Percentiles rank a stretch among this genome's conserved stretches.
phyloP scores from a whole-genome alignment of 2,113 vertebrate genomes.

The Hemichromis elongatus region DNA sequence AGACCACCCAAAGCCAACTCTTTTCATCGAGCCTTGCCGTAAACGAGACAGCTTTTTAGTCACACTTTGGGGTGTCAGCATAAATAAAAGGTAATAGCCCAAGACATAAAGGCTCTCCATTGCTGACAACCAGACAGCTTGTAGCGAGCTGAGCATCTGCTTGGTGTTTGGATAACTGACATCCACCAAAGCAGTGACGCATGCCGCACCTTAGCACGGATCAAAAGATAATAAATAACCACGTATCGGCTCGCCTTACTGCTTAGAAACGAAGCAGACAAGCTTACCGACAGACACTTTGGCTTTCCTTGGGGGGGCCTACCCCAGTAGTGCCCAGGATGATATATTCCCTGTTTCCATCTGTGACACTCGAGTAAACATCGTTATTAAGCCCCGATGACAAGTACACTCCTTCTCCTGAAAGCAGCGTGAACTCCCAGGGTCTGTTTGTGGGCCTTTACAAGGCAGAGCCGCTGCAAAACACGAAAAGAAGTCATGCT shows the following conservation, averaged over 20 bases:
- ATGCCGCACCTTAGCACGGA: constrained; percentile 46
- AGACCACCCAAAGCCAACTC: constrained; percentile 52
- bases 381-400: constrained; percentile 14
- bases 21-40: constrained; percentile 1
- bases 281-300: constrained; percentile 34
- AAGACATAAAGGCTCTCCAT: neutral
- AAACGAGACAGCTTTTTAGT: constrained; percentile 17
- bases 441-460: constrained; percentile 52
- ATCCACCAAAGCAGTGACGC: constrained; percentile 43
- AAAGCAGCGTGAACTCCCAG: constrained; percentile 33
- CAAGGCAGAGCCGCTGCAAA: constrained; percentile 37
- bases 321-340: constrained; percentile 16
- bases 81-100: constrained; percentile 23
- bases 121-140: constrained; percentile 14
- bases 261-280: constrained; percentile 23
- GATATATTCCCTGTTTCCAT: constrained; percentile 24
- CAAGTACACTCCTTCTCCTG: constrained; percentile 14
- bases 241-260: constrained; percentile 8
- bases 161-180: constrained; percentile 43
- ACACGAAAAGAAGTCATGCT: constrained; percentile 49
- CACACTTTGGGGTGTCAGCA: constrained; percentile 42
- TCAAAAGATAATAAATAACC: constrained; percentile 40
- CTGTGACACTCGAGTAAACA: constrained; percentile 35
- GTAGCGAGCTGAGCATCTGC: constrained; percentile 55
- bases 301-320: constrained; percentile 1